These are phyloP conservation scores for Odontesthes bonariensis DNA, from an alignment of 2,113 vertebrate genomes.

Conservation along the genomic window DNA sequence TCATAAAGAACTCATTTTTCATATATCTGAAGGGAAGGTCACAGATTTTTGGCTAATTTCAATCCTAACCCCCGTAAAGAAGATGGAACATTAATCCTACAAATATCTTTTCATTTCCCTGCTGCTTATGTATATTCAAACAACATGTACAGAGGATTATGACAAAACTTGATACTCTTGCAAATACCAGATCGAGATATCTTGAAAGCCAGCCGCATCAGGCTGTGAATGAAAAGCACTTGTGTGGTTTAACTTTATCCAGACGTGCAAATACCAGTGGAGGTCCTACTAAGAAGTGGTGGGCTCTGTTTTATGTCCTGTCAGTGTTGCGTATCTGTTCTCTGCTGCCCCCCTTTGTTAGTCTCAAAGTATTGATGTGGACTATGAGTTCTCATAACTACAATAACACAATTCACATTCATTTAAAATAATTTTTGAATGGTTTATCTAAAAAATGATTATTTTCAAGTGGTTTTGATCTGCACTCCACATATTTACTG, in stretches of 20 bases:
- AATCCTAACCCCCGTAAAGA: slow-evolving; percentile 51
- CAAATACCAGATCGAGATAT: slow-evolving; percentile 77
- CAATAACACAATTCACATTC: background rate
- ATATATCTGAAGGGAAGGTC: slow-evolving; percentile 44
- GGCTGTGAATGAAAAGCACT: slow-evolving; percentile 77
- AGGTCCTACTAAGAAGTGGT: slow-evolving; percentile 65
- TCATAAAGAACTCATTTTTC: slow-evolving; percentile 63
- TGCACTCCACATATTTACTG: background rate
- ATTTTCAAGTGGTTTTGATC: slow-evolving; percentile 2
- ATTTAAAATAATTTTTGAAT: background rate
- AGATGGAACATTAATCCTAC: slow-evolving; percentile 55
- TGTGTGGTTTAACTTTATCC: slow-evolving; percentile 77
- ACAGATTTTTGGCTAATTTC: slow-evolving; percentile 59
- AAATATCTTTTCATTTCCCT: slow-evolving; percentile 61
- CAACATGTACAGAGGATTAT: slow-evolving; percentile 69
- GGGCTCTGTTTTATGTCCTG: slow-evolving; percentile 68
- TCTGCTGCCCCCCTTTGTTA: slow-evolving; percentile 73
- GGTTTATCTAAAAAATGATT: background rate
- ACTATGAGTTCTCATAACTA: slow-evolving; percentile 6
- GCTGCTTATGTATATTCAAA: slow-evolving; percentile 67
- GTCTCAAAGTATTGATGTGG: slow-evolving; percentile 42
- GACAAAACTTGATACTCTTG: slow-evolving; percentile 72
- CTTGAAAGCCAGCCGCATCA: slow-evolving; percentile 63
- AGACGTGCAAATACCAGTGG: slow-evolving; percentile 72
- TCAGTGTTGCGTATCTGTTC: slow-evolving; percentile 49